Conservation (phyloP, 2,888 invertebrate genomes). For the Thymelicus sylvestris region DNA sequence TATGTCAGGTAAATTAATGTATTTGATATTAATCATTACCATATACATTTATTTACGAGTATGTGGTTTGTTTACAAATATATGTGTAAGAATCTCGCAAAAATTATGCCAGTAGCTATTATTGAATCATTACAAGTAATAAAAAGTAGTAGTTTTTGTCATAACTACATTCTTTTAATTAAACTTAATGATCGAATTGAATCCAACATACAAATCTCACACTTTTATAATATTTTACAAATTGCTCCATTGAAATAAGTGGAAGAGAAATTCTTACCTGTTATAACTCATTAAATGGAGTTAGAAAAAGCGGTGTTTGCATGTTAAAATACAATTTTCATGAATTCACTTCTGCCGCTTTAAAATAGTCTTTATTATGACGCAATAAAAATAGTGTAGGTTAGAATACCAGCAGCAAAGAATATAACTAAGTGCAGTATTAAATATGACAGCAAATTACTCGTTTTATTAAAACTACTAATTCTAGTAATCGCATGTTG, state of each 20-base stretch:
- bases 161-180: no score
- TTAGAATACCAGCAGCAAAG: neutral
- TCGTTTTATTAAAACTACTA: slow-evolving; percentile 28
- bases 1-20: no score
- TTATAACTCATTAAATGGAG: slow-evolving; percentile 29
- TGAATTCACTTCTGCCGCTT: neutral
- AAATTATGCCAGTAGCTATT: no score
- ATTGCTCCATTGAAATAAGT: slow-evolving; percentile 30
- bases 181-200: no score
- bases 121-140: no score
- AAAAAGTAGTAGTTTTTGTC: no score
- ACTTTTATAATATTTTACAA: slow-evolving; percentile 18
- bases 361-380: slow-evolving; percentile 22
- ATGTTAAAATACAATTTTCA: slow-evolving; percentile 22
- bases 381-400: neutral
- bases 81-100: no score
- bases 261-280: slow-evolving; percentile 28
- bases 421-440: slow-evolving; percentile 27
- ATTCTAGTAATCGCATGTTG: slow-evolving; percentile 18
- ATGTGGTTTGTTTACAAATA: no score
- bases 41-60: no score
- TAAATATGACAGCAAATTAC: slow-evolving; percentile 32
- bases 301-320: slow-evolving; percentile 34
- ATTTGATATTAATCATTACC: no score
- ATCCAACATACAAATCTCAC: slow-evolving; percentile 2